A percentile compares a stretch with the other conserved stretches of the same genome.
These are phyloP conservation scores for Rallus limicola DNA, from an alignment of 2,113 vertebrate genomes.

Conservation along the genomic window DNA sequence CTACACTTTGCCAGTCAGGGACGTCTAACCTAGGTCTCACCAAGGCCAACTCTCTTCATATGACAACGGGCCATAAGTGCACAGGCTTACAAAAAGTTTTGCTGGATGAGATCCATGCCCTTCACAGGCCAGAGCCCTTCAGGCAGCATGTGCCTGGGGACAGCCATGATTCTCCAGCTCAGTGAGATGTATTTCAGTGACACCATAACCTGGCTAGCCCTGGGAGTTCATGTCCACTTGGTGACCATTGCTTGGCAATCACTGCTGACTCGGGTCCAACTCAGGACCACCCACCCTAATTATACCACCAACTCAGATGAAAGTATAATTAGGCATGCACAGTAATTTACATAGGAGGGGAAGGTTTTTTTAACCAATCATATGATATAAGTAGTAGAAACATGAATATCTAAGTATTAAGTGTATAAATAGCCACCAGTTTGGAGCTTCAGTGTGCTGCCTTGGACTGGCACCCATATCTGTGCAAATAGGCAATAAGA, in stretches of 20 bases:
- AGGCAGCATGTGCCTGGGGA: not conserved
- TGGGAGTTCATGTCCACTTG: accelerated
- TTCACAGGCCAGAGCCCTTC: not conserved
- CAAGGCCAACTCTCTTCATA: not conserved
- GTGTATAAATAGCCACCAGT: too few species aligned
- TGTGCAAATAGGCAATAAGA: too few species aligned
- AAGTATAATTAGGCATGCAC: too few species aligned
- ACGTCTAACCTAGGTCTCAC: accelerated
- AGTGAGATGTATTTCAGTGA: not conserved
- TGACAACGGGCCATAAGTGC: not conserved
- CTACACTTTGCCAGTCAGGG: not conserved
- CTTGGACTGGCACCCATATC: too few species aligned
- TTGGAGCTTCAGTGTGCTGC: too few species aligned
- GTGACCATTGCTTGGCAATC: not conserved
- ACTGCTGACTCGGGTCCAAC: not conserved
- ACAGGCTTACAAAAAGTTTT: not conserved
- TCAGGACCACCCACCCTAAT: too few species aligned
- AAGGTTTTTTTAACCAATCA: too few species aligned
- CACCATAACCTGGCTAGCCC: not conserved
- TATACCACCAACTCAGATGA: too few species aligned
- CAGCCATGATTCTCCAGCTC: accelerated
- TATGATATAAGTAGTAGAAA: too few species aligned
- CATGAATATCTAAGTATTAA: too few species aligned
- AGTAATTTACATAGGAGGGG: too few species aligned
- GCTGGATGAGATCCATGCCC: not conserved